Percentiles rank a stretch among this genome's conserved stretches.
Evolutionary conservation across 2,797 vertebrate species (phyloP).

Genomic region (Octomys mimax): DNA sequence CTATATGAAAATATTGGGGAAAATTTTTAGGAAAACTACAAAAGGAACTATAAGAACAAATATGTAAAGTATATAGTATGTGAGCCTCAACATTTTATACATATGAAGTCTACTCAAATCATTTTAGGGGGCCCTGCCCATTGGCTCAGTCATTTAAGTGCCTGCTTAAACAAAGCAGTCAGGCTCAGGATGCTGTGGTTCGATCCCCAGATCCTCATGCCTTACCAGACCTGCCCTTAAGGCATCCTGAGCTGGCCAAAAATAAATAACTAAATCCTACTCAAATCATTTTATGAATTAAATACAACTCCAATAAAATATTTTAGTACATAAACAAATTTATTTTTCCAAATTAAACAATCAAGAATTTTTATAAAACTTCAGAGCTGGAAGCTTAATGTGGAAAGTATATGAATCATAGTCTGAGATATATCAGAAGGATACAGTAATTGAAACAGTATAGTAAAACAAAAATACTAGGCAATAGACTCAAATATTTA

Average conservation of each 20-base stretch:
- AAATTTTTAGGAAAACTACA: not conserved
- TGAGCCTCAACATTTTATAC: not conserved
- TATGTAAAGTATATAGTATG: not conserved
- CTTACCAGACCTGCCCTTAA: too few relatives aligned
- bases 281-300: not conserved
- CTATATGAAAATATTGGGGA: not conserved
- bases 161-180: too few relatives aligned
- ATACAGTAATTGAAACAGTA: not conserved
- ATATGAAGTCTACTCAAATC: not conserved
- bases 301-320: not conserved
- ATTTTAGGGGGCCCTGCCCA: not conserved
- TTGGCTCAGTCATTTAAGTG: too few relatives aligned
- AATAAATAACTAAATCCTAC: not conserved
- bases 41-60: not conserved
- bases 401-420: not conserved
- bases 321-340: not conserved
- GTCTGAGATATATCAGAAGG: not conserved
- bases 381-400: not conserved
- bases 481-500: slow-evolving; percentile 34
- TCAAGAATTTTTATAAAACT: not conserved
- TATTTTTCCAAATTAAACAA: not conserved
- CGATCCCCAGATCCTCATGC: too few relatives aligned
- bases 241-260: too few relatives aligned
- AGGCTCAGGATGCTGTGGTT: too few relatives aligned
- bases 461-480: not conserved